A percentile compares a stretch with the other conserved stretches of the same genome.
These are phyloP conservation scores for Entosphenus tridentatus DNA, from an alignment of 2,113 vertebrate species.

Conservation along the genomic window DNA sequence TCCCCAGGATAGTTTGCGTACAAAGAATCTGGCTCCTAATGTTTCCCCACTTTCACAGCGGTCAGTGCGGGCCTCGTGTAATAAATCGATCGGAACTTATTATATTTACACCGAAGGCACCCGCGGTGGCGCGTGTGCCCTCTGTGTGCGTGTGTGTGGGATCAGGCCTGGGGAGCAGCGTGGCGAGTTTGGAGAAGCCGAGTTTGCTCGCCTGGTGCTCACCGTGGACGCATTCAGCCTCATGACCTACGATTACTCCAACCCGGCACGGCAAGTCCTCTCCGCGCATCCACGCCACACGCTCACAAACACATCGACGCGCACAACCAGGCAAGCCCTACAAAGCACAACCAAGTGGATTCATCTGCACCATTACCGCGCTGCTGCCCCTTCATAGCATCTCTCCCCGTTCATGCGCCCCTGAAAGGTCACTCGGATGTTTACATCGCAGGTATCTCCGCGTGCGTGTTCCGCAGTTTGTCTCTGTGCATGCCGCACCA, in stretches of 20 bases:
- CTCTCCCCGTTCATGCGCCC: too few relatives aligned
- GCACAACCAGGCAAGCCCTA: too few relatives aligned
- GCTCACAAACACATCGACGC: too few relatives aligned
- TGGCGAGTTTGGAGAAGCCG: constrained; percentile 54
- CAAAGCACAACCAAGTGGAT: too few relatives aligned
- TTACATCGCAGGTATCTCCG: too few relatives aligned
- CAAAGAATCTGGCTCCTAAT: neutral
- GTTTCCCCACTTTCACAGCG: neutral
- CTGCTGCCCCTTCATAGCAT: too few relatives aligned
- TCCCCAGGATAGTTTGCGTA: too few relatives aligned
- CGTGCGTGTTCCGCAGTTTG: too few relatives aligned
- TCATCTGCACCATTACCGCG: too few relatives aligned
- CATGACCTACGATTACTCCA: constrained; percentile 85
- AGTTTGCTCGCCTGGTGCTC: constrained; percentile 57
- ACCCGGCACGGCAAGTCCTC: constrained; percentile 36
- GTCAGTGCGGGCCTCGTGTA: neutral
- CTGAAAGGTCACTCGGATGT: too few relatives aligned
- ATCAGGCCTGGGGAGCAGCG: constrained; percentile 17
- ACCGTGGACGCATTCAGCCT: constrained; percentile 66
- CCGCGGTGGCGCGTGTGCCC: neutral
- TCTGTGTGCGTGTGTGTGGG: too few relatives aligned
- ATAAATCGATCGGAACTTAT: neutral
- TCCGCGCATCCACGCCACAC: neutral
- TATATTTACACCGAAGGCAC: neutral
- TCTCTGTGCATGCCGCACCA: too few relatives aligned